Evolutionary conservation across 2,797 vertebrate species (phyloP), one percentile per base, ranked within the genome.

Genomic region (Enteromius fasciolatus): DNA sequence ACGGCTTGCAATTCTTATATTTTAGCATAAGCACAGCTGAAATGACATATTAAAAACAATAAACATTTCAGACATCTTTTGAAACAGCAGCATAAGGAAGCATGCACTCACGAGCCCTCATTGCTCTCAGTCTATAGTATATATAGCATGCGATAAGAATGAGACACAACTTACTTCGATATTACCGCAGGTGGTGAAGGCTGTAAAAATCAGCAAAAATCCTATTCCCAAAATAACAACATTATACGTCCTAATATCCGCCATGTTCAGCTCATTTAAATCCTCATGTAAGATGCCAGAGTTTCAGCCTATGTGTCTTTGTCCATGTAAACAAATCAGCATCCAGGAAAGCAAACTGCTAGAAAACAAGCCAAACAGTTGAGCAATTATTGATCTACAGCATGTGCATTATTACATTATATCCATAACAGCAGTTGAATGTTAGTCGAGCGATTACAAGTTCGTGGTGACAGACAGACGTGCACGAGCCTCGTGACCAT

Each of bases 121-220:
- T 33, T n/a, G 28, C 7, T 15, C 12, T 36, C 33, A n/a, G 33
- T 17, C 20, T 23, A 57, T 75, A 57, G 20, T 3, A 15, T 17
- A 39, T 31, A 25, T 17, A 50, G 23, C 57, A 48, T 64, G 57
- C 23, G 18, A 10, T 28, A 36, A 23, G 4, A 50, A 33, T 15
- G 6, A 20, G 50, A 64, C 41, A 64, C 12, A 15, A 92, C 94
- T 93, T 89, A 95, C 95, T 89, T 95, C 94, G 20, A 95, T 84
- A 89, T 96, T 95, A 6, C 94, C 95, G 83, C 94, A 95, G 3
- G 95, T 96, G 41, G 94, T 96, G 88, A 96, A 95, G 5, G 95
- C 95, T 63, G 94, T 94, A 64, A 96, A 96, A 85, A 95, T 88
- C 0, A 95, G 88, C 84, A 96, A 28, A 88, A 95, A 96, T 0